Evolutionary conservation across 2,888 invertebrate species (phyloP).

Genomic region (Lamellibrachia satsuma): DNA sequence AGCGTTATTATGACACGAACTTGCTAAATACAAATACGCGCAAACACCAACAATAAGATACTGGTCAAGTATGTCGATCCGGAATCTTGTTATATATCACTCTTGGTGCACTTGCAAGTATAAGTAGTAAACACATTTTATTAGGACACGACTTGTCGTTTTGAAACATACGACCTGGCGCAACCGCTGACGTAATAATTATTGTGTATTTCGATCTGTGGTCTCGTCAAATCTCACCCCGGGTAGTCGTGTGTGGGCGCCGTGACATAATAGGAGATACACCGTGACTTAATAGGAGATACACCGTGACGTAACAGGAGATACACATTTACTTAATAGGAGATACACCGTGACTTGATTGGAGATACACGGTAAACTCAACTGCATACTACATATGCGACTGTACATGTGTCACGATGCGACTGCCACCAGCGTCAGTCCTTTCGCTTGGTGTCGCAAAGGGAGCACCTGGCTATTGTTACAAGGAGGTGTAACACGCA

Average conservation of each 20-base stretch:
- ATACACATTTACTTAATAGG: too few relatives aligned
- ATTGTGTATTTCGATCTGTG: neutral
- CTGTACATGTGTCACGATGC: neutral
- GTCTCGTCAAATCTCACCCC: neutral
- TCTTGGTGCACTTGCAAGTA: neutral
- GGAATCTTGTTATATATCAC: neutral
- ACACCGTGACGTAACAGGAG: too few relatives aligned
- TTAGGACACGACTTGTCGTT: neutral
- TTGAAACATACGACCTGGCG: neutral
- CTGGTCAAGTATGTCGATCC: neutral
- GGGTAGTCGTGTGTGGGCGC: neutral
- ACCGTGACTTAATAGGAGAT: too few relatives aligned
- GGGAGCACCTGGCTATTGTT: neutral
- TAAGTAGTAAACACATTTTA: neutral
- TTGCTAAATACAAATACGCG: too few relatives aligned
- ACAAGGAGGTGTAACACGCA: neutral
- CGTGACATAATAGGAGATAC: neutral
- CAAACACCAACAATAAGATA: too few relatives aligned
- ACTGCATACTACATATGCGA: neutral
- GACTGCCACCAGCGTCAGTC: neutral
- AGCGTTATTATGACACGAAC: too few relatives aligned
- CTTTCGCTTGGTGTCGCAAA: neutral
- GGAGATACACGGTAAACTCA: neutral
- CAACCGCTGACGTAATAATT: neutral
- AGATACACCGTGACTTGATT: too few relatives aligned